Evolutionary conservation across 2,888 invertebrate species (phyloP), one percentile per base, ranked within the genome.

Genomic region (Ormyrus nitidulus): DNA sequence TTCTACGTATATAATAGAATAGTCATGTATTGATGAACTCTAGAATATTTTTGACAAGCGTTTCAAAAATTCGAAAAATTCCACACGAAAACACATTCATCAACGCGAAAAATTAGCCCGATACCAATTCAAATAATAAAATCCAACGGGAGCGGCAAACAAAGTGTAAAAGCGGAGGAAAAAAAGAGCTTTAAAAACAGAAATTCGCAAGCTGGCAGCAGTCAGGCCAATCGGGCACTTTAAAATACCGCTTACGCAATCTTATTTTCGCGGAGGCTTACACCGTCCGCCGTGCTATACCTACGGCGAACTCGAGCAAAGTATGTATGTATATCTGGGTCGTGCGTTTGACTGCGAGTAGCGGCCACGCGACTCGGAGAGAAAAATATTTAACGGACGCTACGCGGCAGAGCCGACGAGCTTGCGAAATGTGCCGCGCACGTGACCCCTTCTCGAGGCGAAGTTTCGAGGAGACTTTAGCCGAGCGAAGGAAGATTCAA

Each of bases 241-340:
- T 58, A 13, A 65, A 58, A 58, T 65, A 65, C 70, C 13, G 58
- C 64, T 71, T 65, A 44, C 71, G 77, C 77, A 71, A 75, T 75
- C 66, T 68, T 75, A 75, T 75, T 75, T 65, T 64, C 34, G 58
- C 70, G n/a, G 53, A 65, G 51, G 71, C 71, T 77, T 19, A 19
- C 19, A 19, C 19, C 19, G 19, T 19, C 19, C 1, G 19, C 19
- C 19, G 19, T 19, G 2, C 19, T 19, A 19, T 19, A 19, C 19
- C 51, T 10, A 68, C 59, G 6, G 6, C 61, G 59, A 10, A 8
- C 11, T 48, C 62, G 69, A 7, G 61, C 48, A 11, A 46, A 19
- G 5, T 51, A 10, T 59, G 44, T 13, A 51, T 49, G 74, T 59
- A 48, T 48, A 69, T 53, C 71, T 72, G 44, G 53, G 56, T 58